A percentile compares a stretch with the other conserved stretches of the same genome.
Evolutionary conservation across 2,888 invertebrate species (phyloP).

Genomic region (Orgyia antiqua): DNA sequence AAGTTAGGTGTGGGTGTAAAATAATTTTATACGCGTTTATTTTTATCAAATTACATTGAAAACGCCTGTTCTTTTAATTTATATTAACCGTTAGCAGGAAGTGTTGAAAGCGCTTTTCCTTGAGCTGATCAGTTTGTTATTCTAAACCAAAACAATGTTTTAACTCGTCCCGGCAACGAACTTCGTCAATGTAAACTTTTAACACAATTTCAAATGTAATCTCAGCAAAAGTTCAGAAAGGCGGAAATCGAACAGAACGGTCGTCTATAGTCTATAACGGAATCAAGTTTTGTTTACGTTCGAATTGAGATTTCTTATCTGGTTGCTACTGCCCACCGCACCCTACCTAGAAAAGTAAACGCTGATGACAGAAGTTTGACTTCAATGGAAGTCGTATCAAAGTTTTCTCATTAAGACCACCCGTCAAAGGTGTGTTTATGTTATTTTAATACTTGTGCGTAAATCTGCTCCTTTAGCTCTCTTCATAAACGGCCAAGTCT

Average conservation of each 20-base stretch:
- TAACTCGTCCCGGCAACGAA: slow-evolving; percentile 39
- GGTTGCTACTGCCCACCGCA: slow-evolving; percentile 34
- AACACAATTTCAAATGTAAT: slow-evolving; percentile 60
- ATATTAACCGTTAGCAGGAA: slow-evolving; percentile 6
- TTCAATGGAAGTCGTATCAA: slow-evolving; percentile 72
- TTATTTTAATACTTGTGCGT: slow-evolving; percentile 66
- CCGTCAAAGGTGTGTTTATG: slow-evolving; percentile 73
- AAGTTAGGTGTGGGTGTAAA: slow-evolving; percentile 9
- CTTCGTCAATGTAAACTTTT: slow-evolving; percentile 58
- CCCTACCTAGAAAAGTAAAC: slow-evolving; percentile 56
- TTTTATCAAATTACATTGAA: slow-evolving; percentile 5
- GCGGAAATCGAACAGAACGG: slow-evolving; percentile 49
- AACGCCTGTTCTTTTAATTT: slow-evolving; percentile 15
- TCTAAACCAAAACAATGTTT: slow-evolving; percentile 46
- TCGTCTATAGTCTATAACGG: slow-evolving; percentile 44
- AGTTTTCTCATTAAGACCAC: slow-evolving; percentile 76
- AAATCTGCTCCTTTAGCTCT: slow-evolving; percentile 50
- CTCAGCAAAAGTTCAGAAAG: slow-evolving; percentile 45
- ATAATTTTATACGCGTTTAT: slow-evolving; percentile 9
- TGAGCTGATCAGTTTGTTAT: slow-evolving; percentile 42
- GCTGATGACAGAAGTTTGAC: slow-evolving; percentile 71
- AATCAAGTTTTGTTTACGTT: slow-evolving; percentile 63
- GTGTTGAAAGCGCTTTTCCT: slow-evolving; percentile 22
- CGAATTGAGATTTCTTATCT: slow-evolving; percentile 52
- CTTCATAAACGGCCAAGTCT: slow-evolving; percentile 18